Percentiles rank a stretch among this genome's conserved stretches.
phyloP scores from a whole-genome alignment of 2,113 vertebrate species.

The Nibea coibor region DNA sequence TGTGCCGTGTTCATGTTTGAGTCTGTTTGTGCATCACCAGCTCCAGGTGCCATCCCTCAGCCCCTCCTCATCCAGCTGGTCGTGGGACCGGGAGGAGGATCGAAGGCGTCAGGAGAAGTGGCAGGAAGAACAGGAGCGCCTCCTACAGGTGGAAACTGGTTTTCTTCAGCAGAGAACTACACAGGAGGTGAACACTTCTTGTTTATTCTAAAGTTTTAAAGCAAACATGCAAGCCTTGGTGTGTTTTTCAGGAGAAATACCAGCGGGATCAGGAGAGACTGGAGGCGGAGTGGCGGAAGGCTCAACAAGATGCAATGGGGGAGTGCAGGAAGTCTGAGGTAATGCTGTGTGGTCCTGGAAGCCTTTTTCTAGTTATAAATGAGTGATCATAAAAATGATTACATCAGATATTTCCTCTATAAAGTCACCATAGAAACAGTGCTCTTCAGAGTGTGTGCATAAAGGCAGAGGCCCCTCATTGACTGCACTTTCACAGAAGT shows the following conservation, averaged over 20 bases:
- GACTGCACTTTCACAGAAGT: not conserved
- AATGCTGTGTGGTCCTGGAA: not conserved
- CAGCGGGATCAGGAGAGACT: constrained; percentile 91
- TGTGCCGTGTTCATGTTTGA: constrained; percentile 15
- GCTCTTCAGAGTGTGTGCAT: not conserved
- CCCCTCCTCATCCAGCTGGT: constrained; percentile 87
- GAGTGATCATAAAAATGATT: not conserved
- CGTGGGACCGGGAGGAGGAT: constrained; percentile 94
- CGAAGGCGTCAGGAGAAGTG: constrained; percentile 92
- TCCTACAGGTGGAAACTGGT: constrained; percentile 88
- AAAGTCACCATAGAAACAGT: not conserved
- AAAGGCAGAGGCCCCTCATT: no score
- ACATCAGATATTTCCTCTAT: not conserved
- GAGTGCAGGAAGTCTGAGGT: constrained; percentile 69
- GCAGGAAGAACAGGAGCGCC: constrained; percentile 96
- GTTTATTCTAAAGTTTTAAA: no score
- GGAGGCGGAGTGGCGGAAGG: constrained; percentile 90
- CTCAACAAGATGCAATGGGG: constrained; percentile 86
- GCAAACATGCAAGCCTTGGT: no score
- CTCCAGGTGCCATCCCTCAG: constrained; percentile 92
- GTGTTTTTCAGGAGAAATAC: constrained; percentile 89
- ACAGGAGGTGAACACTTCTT: not conserved
- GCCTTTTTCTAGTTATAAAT: not conserved
- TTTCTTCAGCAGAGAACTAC: not conserved
- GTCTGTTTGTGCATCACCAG: constrained; percentile 75